Evolutionary conservation across 92 coral and sea anemone genomes (phyloP).

Genomic region (Phymanthus crucifer): DNA sequence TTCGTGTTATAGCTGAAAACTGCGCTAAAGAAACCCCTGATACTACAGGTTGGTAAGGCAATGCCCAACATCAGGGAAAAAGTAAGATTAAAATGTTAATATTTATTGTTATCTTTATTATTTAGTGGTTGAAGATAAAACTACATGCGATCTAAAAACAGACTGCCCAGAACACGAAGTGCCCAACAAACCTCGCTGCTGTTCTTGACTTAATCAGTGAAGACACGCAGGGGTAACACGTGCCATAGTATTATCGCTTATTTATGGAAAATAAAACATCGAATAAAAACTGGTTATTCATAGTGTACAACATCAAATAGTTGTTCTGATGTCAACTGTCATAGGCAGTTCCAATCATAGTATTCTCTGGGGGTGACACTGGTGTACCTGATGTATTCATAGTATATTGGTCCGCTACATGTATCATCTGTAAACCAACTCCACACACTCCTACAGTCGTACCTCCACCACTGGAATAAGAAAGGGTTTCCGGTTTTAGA

Average conservation of each 20-base stretch:
- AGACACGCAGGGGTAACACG: too few species aligned
- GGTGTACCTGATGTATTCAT: neutral
- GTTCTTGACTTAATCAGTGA: neutral
- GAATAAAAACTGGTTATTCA: too few species aligned
- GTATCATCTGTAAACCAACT: slow-evolving; percentile 78
- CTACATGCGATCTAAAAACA: neutral
- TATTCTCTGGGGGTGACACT: neutral
- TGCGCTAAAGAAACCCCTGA: slow-evolving; percentile 1
- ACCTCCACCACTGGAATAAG: slow-evolving; percentile 7
- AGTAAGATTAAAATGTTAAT: too few species aligned
- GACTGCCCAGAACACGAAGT: neutral
- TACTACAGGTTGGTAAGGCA: neutral
- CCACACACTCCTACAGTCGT: slow-evolving; percentile 64
- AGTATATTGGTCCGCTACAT: slow-evolving; percentile 11
- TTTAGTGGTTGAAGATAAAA: neutral
- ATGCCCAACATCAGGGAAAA: neutral
- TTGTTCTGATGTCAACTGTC: too few species aligned
- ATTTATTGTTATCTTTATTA: too few species aligned
- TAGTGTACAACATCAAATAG: too few species aligned
- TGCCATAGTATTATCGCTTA: too few species aligned
- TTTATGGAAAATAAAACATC: too few species aligned
- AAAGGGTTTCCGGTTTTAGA: neutral
- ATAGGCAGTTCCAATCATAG: too few species aligned
- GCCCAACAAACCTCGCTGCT: neutral
- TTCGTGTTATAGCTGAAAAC: slow-evolving; percentile 15